Base-by-base conservation (phyloP, 2,797 vertebrate species). In the Anableps anableps region DNA sequence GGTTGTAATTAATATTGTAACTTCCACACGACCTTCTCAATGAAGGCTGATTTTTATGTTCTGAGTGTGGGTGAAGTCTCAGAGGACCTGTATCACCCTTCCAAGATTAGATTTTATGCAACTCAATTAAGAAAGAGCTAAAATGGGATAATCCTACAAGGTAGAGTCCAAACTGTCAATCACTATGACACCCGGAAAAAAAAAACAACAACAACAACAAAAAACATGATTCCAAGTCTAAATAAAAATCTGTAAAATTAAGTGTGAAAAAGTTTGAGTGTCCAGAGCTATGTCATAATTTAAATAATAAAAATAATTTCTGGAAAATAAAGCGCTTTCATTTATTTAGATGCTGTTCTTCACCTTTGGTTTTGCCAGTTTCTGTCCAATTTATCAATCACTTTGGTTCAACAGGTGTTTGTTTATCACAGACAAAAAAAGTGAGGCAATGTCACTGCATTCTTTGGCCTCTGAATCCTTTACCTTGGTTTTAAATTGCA, bases 11-110 rank as follows among this genome's bases (percentile, higher is more conserved):
- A 91, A 90, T 90, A 79, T 80, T 77, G 76, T 91, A 92, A 90
- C 87, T 89, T 91, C 60, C 85, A 74, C 47, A 84, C 91, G 89
- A 93, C 92, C 90, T 93, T 93, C 91, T 91, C 72, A 87, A 60
- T 31, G 86, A 85, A 88, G 83, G 74, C 84, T 91, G 82, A 87
- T 89, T 91, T 88, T 87, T 80, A 79, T 84, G 85, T 89, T 86
- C 72, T 72, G 29, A 70, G 82, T 83, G 73, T n/a, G 80, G 75
- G 26, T 79, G 48, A 83, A 75, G 80, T 80, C 88, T 90, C 90
- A 0, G 0, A 77, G 82, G 90, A 89, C 55, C 80, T 29, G 84
- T 83, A 77, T 90, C 80, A 78, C 70, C 73, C 80, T 72, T 79
- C 29, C 82, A 43, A 26, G 78, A 80, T 76, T 80, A 83, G 83